Conservation (phyloP, 2,797 vertebrate genomes). For the Petrocephalus schoutedeni region DNA sequence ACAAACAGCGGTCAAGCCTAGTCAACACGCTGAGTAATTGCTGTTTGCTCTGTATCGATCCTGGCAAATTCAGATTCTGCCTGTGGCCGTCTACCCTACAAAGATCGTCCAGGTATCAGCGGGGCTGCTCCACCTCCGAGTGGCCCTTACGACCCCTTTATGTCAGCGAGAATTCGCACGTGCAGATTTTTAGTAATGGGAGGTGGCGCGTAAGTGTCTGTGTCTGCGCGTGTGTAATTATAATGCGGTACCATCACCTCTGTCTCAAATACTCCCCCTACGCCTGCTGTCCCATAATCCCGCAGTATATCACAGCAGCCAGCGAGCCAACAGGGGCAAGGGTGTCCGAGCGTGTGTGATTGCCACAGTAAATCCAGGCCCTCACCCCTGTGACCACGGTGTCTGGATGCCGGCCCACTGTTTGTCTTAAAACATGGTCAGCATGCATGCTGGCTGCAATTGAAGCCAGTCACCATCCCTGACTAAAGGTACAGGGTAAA, state of each 20-base stretch:
- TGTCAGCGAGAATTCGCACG: neutral
- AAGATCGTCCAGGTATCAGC: neutral
- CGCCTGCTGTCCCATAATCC: constrained; percentile 3
- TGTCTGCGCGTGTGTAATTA: neutral
- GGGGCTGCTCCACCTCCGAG: neutral
- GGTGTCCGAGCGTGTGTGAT: constrained; percentile 50
- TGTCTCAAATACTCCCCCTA: neutral
- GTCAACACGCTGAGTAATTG: constrained; percentile 4
- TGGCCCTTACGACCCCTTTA: neutral
- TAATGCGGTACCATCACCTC: neutral
- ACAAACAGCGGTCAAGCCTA: neutral
- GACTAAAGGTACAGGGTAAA: neutral
- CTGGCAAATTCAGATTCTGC: neutral
- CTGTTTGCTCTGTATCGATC: neutral
- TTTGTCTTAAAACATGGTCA: neutral
- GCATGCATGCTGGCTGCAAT: neutral
- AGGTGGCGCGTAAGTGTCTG: neutral
- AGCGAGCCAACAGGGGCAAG: neutral
- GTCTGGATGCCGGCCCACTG: neutral
- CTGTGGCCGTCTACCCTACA: neutral
- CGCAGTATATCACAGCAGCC: neutral
- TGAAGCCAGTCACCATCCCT: neutral
- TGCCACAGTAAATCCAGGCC: constrained; percentile 69
- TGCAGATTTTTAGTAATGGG: neutral
- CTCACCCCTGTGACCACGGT: constrained; percentile 40